phyloP scores from a whole-genome alignment of 2,797 vertebrate species.

The Buphagus erythrorhynchus region DNA sequence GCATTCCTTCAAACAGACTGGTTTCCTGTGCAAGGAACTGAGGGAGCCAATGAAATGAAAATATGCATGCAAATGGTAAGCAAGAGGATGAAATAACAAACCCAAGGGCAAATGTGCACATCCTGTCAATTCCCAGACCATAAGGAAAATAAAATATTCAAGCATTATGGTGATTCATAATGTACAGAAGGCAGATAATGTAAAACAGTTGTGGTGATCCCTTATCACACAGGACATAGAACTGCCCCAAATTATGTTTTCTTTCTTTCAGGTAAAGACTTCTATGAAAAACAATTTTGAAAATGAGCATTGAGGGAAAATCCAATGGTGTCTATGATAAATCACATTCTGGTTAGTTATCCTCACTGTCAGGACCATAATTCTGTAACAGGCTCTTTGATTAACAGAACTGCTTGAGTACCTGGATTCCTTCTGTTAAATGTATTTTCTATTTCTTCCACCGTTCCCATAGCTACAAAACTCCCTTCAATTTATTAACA shows the following conservation, averaged over 20 bases:
- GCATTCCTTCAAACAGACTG: not conserved
- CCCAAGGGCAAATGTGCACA: not conserved
- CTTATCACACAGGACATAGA: not conserved
- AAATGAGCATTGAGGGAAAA: not conserved
- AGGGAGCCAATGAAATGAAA: not conserved
- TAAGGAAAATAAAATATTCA: not conserved
- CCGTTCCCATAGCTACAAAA: not conserved
- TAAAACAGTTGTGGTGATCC: not conserved
- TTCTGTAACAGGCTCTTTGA: not conserved
- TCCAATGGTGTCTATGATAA: not conserved
- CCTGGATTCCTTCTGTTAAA: not conserved
- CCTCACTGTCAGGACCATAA: not conserved
- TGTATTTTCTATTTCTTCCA: not conserved
- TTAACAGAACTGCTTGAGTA: not conserved
- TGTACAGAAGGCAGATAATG: not conserved
- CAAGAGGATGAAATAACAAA: slow-evolving; percentile 28
- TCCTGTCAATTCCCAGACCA: not conserved
- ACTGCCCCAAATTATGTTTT: not conserved
- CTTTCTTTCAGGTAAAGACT: not conserved
- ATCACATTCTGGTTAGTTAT: not conserved
- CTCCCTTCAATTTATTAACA: not conserved
- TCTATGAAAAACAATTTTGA: not conserved
- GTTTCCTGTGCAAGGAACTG: not conserved
- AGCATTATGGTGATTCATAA: not conserved
- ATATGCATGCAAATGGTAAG: not conserved